Evolutionary conservation across 2,888 invertebrate species (phyloP).

Genomic region (Morpho deidamia): DNA sequence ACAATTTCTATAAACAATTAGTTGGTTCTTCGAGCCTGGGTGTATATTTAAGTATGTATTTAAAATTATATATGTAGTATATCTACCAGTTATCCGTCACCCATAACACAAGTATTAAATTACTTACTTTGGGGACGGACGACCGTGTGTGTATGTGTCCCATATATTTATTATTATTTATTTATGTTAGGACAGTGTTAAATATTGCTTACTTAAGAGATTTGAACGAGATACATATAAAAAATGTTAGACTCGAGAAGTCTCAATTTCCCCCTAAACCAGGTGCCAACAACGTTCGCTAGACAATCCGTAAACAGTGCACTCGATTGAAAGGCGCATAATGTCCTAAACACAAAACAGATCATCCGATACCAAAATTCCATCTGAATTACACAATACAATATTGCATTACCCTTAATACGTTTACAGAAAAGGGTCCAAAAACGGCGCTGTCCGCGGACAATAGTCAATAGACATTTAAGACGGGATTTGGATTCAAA

Average conservation of each 20-base stretch:
- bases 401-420: slow-evolving; percentile 60
- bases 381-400: slow-evolving; percentile 52
- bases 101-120: too few species aligned
- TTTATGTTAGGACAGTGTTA: too few species aligned
- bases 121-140: too few species aligned
- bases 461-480: slow-evolving; percentile 67
- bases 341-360: slow-evolving; percentile 30
- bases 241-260: neutral
- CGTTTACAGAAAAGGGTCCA: slow-evolving; percentile 40
- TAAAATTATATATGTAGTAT: too few species aligned
- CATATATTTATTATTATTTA: too few species aligned
- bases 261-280: slow-evolving; percentile 5
- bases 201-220: too few species aligned
- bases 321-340: slow-evolving; percentile 15
- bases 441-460: slow-evolving; percentile 45
- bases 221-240: too few species aligned
- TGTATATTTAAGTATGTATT: too few species aligned
- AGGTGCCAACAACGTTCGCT: slow-evolving; percentile 22
- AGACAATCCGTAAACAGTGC: slow-evolving; percentile 14
- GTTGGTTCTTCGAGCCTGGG: too few species aligned
- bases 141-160: too few species aligned
- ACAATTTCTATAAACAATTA: too few species aligned
- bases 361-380: slow-evolving; percentile 57
- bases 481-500: slow-evolving; percentile 71
- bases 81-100: too few species aligned